phyloP scores from a whole-genome alignment of 2,888 invertebrate genomes.

The Andrena hattorfiana region DNA sequence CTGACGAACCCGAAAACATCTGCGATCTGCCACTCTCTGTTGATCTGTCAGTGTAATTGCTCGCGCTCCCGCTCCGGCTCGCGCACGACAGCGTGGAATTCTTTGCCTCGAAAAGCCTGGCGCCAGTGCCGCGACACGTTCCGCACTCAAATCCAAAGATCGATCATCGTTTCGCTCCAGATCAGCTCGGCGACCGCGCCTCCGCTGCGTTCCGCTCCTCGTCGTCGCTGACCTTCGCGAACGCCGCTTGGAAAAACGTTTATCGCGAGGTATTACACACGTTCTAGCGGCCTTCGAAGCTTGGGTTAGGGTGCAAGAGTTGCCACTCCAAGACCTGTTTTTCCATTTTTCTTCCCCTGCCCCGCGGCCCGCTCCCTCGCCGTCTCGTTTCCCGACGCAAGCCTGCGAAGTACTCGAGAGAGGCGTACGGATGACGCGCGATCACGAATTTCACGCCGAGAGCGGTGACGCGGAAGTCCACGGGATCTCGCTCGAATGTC shows the following conservation, averaged over 20 bases:
- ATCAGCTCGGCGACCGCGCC: slow-evolving; percentile 4
- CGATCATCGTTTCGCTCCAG: slow-evolving; percentile 9
- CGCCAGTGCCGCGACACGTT: not conserved
- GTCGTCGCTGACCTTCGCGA: slow-evolving; percentile 61
- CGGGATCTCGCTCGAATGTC: slow-evolving; percentile 13
- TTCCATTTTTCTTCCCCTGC: slow-evolving; percentile 30
- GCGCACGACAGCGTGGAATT: slow-evolving; percentile 14
- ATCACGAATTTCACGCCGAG: not conserved
- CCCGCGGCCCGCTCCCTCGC: not conserved
- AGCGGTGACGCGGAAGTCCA: slow-evolving; percentile 11
- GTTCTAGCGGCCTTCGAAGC: slow-evolving; percentile 60
- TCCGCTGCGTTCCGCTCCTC: slow-evolving; percentile 6
- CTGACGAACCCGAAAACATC: slow-evolving; percentile 83
- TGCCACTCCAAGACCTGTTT: slow-evolving; percentile 58
- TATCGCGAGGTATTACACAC: slow-evolving; percentile 52
- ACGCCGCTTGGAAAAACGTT: slow-evolving; percentile 58
- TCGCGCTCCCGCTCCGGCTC: slow-evolving; percentile 19
- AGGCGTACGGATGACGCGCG: not conserved
- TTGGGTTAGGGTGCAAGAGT: slow-evolving; percentile 63
- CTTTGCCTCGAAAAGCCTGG: not conserved
- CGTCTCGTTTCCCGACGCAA: not conserved
- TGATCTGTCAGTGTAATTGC: slow-evolving; percentile 17
- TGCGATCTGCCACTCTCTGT: slow-evolving; percentile 9
- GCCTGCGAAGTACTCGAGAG: not conserved
- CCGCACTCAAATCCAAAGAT: not conserved